These are phyloP conservation scores for Strigamia transsilvanica DNA, from an alignment of 2,888 invertebrate genomes.

Conservation along the genomic window DNA sequence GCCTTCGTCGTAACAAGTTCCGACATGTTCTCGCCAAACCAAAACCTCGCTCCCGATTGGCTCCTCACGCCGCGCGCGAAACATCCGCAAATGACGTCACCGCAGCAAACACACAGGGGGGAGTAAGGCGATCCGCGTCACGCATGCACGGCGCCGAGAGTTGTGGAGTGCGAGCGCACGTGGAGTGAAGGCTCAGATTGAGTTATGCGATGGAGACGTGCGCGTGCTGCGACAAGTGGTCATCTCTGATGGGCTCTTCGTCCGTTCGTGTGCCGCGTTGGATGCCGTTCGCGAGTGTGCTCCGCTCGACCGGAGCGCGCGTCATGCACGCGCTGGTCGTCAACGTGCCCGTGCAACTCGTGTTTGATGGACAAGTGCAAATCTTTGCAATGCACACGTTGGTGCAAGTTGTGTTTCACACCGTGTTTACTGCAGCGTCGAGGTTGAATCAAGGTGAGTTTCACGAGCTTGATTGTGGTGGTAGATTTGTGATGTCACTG, in stretches of 20 bases:
- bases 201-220: constrained; percentile 42
- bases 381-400: not conserved
- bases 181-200: not conserved
- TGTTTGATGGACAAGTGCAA: constrained; percentile 32
- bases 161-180: not conserved
- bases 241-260: not conserved
- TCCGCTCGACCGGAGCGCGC: not conserved
- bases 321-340: not conserved
- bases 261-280: not conserved
- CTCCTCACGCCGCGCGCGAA: not conserved
- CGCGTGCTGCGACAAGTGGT: constrained; percentile 20
- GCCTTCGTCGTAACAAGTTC: constrained; percentile 24
- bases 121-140: not conserved
- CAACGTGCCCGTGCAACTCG: not conserved
- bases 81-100: not conserved
- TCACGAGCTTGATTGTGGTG: too few relatives aligned
- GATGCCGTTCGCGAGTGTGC: not conserved
- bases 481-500: too few relatives aligned
- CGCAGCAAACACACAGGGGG: not conserved
- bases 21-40: not conserved
- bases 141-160: not conserved
- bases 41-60: not conserved
- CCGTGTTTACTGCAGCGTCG: not conserved
- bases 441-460: not conserved
- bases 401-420: constrained; percentile 11